Conservation (phyloP, 2,888 invertebrate genomes). For the Noctua janthina region DNA sequence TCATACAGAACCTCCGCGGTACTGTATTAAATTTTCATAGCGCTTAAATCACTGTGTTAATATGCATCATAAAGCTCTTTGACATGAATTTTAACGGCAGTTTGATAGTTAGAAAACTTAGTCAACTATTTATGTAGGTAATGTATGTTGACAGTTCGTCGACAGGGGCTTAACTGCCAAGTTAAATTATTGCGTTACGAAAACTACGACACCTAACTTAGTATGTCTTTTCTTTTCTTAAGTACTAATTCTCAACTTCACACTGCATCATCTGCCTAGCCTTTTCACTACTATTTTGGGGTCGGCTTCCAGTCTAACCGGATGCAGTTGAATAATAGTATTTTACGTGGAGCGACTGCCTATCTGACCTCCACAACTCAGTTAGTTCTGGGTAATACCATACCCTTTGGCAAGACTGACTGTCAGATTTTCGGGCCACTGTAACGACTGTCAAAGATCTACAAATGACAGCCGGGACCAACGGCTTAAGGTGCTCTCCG, state of each 20-base stretch:
- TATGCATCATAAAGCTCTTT: conserved; percentile 56
- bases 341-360: too few relatives aligned
- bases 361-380: too few relatives aligned
- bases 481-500: too few relatives aligned
- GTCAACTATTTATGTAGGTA: conserved; percentile 43
- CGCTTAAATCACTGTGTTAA: conserved; percentile 57
- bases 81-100: conserved; percentile 50
- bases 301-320: too few relatives aligned
- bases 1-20: conserved; percentile 4
- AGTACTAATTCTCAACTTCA: background rate
- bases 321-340: too few relatives aligned
- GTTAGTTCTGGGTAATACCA: too few relatives aligned
- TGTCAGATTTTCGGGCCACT: too few relatives aligned
- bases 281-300: too few relatives aligned
- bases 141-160: conserved; percentile 15
- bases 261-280: background rate
- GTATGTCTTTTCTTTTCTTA: too few relatives aligned
- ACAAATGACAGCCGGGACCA: too few relatives aligned
- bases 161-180: background rate
- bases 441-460: too few relatives aligned
- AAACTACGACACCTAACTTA: background rate
- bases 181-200: conserved; percentile 1
- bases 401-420: too few relatives aligned
- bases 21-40: conserved; percentile 45
- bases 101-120: conserved; percentile 55